Conservation (phyloP, 2,113 vertebrate species). For the Perccottus glenii region DNA sequence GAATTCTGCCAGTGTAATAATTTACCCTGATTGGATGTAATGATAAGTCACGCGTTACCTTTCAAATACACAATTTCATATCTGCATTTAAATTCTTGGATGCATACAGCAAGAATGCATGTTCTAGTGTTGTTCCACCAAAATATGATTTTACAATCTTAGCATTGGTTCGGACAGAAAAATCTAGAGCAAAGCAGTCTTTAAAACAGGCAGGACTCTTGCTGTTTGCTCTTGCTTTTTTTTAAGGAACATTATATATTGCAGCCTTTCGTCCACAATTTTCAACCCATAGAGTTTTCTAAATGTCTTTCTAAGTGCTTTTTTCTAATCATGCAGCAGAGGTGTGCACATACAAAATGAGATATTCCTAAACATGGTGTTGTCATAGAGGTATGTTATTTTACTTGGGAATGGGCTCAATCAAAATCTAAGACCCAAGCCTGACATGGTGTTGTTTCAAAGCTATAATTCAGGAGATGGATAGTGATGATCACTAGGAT, state of each 20-base stretch:
- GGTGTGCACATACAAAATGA: no score
- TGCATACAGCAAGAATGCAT: not conserved
- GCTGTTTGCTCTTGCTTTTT: no score
- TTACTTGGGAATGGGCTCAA: no score
- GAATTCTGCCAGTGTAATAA: constrained; percentile 8
- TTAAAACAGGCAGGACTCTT: no score
- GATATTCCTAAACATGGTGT: no score
- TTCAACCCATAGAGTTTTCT: not conserved
- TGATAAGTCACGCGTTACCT: constrained; percentile 12
- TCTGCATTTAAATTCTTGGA: not conserved
- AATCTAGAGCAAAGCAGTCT: no score
- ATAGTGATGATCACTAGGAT: constrained; percentile 48
- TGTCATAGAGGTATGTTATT: no score
- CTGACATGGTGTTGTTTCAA: not conserved
- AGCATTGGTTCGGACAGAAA: no score
- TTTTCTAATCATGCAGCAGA: not conserved
- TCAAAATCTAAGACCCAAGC: not conserved
- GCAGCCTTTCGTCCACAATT: not conserved
- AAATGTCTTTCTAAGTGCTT: no score
- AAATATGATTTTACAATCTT: not conserved
- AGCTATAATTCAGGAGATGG: constrained; percentile 52
- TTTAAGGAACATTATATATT: no score
- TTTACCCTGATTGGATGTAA: constrained; percentile 7
- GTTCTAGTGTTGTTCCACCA: not conserved
- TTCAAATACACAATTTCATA: not conserved